Evolutionary conservation across 1,140 invertebrate species (phyloP).

Genomic region (Drosophila punjabiensis): DNA sequence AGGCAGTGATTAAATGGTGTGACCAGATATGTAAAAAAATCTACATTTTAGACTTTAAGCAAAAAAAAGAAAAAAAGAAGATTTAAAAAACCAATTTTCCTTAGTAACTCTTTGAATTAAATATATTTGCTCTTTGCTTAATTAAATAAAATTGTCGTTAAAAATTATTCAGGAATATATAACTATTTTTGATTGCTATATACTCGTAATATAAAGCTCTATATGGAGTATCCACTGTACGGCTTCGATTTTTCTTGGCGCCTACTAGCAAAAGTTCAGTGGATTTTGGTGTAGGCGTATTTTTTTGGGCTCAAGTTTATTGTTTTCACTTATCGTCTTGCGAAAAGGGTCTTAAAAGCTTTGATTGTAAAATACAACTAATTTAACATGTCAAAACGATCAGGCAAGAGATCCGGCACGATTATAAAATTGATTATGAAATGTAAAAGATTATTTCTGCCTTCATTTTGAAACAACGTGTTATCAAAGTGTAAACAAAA

Average conservation of each 20-base stretch:
- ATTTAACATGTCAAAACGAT: conserved; percentile 37
- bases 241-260: not conserved
- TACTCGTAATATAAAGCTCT: not conserved
- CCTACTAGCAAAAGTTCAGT: conserved; percentile 16
- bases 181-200: not conserved
- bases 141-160: not conserved
- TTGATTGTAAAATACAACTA: conserved; percentile 42
- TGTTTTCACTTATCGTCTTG: conserved; percentile 48
- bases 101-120: too few relatives aligned
- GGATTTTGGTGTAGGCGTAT: conserved; percentile 23
- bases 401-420: conserved; percentile 15
- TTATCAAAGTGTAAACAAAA: conserved; percentile 12
- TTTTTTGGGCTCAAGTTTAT: conserved; percentile 38
- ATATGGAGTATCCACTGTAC: not conserved
- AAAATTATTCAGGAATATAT: not conserved
- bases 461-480: not conserved
- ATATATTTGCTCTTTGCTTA: not conserved
- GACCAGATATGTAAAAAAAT: too few relatives aligned
- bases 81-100: too few relatives aligned
- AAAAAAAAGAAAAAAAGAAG: too few relatives aligned
- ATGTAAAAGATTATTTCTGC: not conserved
- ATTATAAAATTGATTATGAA: conserved; percentile 36
- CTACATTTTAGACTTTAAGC: too few relatives aligned
- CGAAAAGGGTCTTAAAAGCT: conserved; percentile 43
- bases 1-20: too few relatives aligned